Percentiles rank a stretch among this genome's conserved stretches.
phyloP scores from a whole-genome alignment of 2,888 invertebrate species.

The Drosophila parthenogenetica region DNA sequence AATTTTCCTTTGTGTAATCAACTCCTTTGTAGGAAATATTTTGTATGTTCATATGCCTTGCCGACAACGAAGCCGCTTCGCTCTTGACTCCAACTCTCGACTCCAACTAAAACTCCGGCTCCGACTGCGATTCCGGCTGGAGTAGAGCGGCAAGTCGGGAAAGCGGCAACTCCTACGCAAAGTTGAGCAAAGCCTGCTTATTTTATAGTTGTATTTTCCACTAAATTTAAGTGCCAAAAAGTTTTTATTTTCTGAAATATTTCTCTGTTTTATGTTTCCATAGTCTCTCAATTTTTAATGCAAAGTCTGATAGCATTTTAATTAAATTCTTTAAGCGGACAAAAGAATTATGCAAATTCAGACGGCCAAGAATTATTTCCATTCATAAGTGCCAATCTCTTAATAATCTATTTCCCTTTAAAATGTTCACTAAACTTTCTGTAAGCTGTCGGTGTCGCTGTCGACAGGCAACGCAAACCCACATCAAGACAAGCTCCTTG shows the following conservation, averaged over 20 bases:
- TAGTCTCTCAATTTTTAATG: slow-evolving; percentile 33
- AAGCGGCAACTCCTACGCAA: slow-evolving; percentile 34
- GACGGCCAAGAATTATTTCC: slow-evolving; percentile 41
- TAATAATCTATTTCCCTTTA: slow-evolving; percentile 40
- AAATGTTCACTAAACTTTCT: slow-evolving; percentile 33
- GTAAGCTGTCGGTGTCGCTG: slow-evolving; percentile 16
- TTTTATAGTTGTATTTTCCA: slow-evolving; percentile 38
- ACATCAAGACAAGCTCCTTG: slow-evolving; percentile 32
- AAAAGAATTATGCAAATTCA: slow-evolving; percentile 72
- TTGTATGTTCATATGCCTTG: slow-evolving; percentile 79
- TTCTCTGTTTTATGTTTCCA: slow-evolving; percentile 7
- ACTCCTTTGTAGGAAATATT: slow-evolving; percentile 82
- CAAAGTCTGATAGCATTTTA: slow-evolving; percentile 42
- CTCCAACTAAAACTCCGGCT: slow-evolving; percentile 12
- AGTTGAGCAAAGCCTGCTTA: slow-evolving; percentile 29
- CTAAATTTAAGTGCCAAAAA: slow-evolving; percentile 38
- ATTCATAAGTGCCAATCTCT: slow-evolving; percentile 53
- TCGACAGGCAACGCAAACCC: slow-evolving; percentile 37
- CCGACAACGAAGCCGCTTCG: slow-evolving; percentile 30
- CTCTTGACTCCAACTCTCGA: slow-evolving; percentile 40
- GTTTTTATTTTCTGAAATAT: slow-evolving; percentile 27
- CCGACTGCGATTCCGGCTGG: not conserved
- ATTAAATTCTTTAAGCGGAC: slow-evolving; percentile 62
- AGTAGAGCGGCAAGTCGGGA: not conserved
- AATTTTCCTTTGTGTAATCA: slow-evolving; percentile 85